These are phyloP conservation scores for Eupeodes corollae DNA, from an alignment of 1,140 invertebrate species.

Conservation along the genomic window DNA sequence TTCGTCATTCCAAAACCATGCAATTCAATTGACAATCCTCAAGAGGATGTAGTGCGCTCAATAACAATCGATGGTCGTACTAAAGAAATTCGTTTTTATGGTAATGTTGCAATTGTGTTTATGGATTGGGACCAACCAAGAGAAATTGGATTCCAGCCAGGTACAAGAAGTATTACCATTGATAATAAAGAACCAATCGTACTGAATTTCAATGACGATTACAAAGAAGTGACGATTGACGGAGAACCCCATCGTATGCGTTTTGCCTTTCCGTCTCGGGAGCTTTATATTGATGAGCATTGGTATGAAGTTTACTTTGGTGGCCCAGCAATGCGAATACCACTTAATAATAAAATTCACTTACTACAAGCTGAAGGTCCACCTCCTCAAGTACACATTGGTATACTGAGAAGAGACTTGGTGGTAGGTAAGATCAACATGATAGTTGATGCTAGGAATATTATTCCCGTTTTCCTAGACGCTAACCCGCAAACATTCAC, in stretches of 20 bases:
- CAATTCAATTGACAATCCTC: constrained; percentile 33
- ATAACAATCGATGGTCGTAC: constrained; percentile 74
- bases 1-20: constrained; percentile 22
- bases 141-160: constrained; percentile 73
- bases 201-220: constrained; percentile 59
- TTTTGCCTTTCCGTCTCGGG: constrained; percentile 83
- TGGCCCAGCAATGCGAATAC: constrained; percentile 72
- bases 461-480: constrained; percentile 74
- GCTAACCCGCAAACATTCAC: constrained; percentile 71
- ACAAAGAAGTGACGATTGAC: constrained; percentile 57
- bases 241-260: constrained; percentile 63
- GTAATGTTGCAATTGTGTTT: constrained; percentile 71
- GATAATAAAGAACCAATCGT: constrained; percentile 58
- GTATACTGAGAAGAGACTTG: constrained; percentile 56
- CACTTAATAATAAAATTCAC: constrained; percentile 64
- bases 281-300: constrained; percentile 77
- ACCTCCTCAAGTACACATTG: constrained; percentile 73
- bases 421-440: constrained; percentile 73
- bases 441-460: constrained; percentile 65
- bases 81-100: constrained; percentile 77
- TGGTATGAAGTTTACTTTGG: constrained; percentile 88
- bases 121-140: constrained; percentile 72
- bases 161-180: constrained; percentile 50
- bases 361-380: constrained; percentile 73
- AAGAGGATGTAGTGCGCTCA: constrained; percentile 41